phyloP scores from a whole-genome alignment of 2,797 vertebrate genomes.

The Danio kyathit region DNA sequence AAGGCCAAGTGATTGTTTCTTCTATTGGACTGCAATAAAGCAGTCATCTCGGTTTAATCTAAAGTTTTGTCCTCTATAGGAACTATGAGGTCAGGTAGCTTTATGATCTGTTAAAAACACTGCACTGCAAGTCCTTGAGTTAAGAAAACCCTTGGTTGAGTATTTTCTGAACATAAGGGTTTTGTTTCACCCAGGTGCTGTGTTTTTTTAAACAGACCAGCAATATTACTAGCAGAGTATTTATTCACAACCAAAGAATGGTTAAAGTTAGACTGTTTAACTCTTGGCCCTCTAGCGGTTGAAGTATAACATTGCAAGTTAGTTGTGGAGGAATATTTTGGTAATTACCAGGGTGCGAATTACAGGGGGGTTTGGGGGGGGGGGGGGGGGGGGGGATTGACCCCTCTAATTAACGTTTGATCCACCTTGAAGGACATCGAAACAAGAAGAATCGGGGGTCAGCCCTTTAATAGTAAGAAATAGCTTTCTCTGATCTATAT shows the following conservation, averaged over 20 bases:
- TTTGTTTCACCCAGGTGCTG: neutral
- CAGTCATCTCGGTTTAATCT: constrained; percentile 8
- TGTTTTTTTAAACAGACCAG: neutral
- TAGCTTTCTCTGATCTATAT: too few species aligned
- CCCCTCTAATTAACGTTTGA: too few species aligned
- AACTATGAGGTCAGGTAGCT: constrained; percentile 7
- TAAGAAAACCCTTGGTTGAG: neutral
- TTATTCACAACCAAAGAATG: neutral
- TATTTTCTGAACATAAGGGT: neutral
- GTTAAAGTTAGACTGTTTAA: constrained; percentile 14
- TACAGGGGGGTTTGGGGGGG: too few species aligned
- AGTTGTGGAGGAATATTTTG: neutral
- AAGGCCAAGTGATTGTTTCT: neutral
- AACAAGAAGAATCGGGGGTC: too few species aligned
- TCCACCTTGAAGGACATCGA: too few species aligned
- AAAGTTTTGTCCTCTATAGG: constrained; percentile 13
- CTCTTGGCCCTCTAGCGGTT: neutral
- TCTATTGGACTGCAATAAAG: constrained; percentile 13
- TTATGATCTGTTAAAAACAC: neutral
- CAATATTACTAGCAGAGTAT: neutral
- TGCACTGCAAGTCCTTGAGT: neutral
- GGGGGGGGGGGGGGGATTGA: too few species aligned
- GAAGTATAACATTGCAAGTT: neutral
- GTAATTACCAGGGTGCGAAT: neutral
- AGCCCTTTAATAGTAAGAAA: too few species aligned